Base-by-base conservation (phyloP, 2,888 invertebrate species). In the Bruchidius siliquastri region DNA sequence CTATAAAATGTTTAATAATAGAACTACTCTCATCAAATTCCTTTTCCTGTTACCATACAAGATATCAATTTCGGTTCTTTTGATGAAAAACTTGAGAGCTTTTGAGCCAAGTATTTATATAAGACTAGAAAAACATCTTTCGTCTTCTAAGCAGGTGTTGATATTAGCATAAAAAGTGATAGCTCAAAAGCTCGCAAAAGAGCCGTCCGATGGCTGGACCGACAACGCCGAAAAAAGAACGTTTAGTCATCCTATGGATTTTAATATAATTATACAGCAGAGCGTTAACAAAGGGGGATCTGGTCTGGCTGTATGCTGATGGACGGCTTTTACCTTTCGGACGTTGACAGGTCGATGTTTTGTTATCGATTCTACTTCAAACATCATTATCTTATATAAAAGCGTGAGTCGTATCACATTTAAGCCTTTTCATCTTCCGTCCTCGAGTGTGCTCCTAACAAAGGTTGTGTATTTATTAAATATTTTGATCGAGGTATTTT, bases 321-420 rank as follows among this genome's bases (percentile, higher is more conserved):
- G 74, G 76, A 76, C 75, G 73, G 73, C 68, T 75, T 79, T 81
- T 79, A 74, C 78, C 79, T 81, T 76, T 80, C 18, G 20, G 77
- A 80, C 78, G 80, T 80, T 83, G 82, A 83, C 81, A 81, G 83
- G 76, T 77, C 79, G 79, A 80, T 79, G 74, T 75, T 76, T 73
- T 76, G 76, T 81, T 78, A 77, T 76, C 77, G 80, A 82, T 81
- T 82, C 82, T 82, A 80, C 80, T 79, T 81, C 78, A 76, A 81
- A 81, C 79, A 82, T 80, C 81, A 81, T 81, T 81, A 80, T 81
- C 80, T 80, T 80, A 76, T 77, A 75, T 78, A 77, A 79, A 79
- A 77, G 75, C 74, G 70, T 73, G 69, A 72, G 75, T 73, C 73
- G 73, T 76, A 74, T 73, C 73, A 78, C 80, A 79, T 78, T 79